Base-by-base conservation (phyloP, 2,888 invertebrate genomes). In the Thereva unica region DNA sequence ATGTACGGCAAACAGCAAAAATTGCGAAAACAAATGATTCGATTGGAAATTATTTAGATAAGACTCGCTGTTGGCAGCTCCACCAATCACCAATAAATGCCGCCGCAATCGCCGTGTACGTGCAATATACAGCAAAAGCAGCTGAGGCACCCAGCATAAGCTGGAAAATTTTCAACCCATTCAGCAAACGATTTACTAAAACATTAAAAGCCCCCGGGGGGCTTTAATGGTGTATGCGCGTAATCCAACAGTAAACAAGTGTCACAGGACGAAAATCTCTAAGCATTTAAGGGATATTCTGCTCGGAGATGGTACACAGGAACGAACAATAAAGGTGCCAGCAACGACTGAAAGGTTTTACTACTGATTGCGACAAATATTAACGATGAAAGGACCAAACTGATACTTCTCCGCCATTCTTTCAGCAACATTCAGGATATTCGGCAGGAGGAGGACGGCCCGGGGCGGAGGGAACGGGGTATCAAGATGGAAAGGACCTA, bases 1-100 rank as follows among this genome's bases (percentile, higher is more conserved):
- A 69, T 69, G 69, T 49, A 68, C 68, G 59, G 69, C 49, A 69
- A 69, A 69, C 68, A 69, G 63, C 63, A 45, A 55, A 61, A 67
- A 64, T 63, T 41, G 59, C 35, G 55, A 66, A 69, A 68, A 68
- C 66, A 68, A 64, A 57, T 52, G 54, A 56, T 61, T 53, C 47
- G 45, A 42, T 64, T 64, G 68, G 69, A 68, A 68, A 40, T 47
- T 64, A 44, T 64, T 64, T 64, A 41, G 41, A 54, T 64, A 53
- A 44, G 34, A 42, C 4, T 52, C 50, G n/a, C 5, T 52, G 63
- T 41, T 63, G 38, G n/a, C 23, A 12, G 7, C 9, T 8, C 10
- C 35, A 12, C 3, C 44, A 64, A 52, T 53, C 52, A 35, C 37
- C 12, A 5, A n/a, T 7, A 50, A 50, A 23, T 40, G 40, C 5